These are phyloP conservation scores for Eristalis tenax DNA, from an alignment of 2,888 invertebrate genomes.

Conservation along the genomic window DNA sequence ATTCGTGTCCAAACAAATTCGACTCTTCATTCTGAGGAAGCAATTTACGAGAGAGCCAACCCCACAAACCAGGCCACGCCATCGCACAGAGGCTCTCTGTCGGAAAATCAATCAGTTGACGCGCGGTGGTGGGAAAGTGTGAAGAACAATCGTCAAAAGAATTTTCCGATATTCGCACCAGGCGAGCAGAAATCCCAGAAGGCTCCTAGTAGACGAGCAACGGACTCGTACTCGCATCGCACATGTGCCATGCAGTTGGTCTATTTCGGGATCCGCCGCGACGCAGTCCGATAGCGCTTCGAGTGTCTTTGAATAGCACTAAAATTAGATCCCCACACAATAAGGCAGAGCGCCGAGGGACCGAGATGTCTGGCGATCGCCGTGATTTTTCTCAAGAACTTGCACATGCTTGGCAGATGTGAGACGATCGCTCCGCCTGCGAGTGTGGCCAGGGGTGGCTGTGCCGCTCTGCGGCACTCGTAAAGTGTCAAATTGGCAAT, in stretches of 20 bases:
- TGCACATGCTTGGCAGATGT: conserved; percentile 65
- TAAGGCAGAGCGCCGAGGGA: conserved; percentile 18
- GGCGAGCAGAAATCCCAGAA: conserved; percentile 75
- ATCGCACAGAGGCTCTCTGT: conserved; percentile 9
- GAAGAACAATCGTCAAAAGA: conserved; percentile 78
- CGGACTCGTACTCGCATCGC: not conserved
- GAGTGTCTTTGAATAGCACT: conserved; percentile 39
- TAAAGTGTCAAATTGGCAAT: conserved; percentile 41
- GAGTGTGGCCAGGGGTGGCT: conserved; percentile 30
- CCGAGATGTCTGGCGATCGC: conserved; percentile 7
- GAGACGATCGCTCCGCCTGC: conserved; percentile 7
- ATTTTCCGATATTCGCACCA: conserved; percentile 80
- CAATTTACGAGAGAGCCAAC: not conserved
- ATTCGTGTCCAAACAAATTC: not conserved
- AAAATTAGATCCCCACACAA: conserved; percentile 53
- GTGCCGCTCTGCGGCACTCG: conserved; percentile 4
- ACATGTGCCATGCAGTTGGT: not conserved
- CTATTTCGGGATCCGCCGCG: not conserved
- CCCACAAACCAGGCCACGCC: not conserved
- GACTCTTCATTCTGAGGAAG: not conserved
- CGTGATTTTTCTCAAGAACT: conserved; percentile 54
- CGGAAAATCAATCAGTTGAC: conserved; percentile 22
- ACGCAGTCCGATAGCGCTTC: not conserved
- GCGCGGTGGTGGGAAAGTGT: not conserved
- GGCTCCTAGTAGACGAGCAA: conserved; percentile 10